Percentiles rank a stretch among this genome's conserved stretches.
Evolutionary conservation across 2,797 vertebrate genomes (phyloP).

Genomic region (Myripristis murdjan): DNA sequence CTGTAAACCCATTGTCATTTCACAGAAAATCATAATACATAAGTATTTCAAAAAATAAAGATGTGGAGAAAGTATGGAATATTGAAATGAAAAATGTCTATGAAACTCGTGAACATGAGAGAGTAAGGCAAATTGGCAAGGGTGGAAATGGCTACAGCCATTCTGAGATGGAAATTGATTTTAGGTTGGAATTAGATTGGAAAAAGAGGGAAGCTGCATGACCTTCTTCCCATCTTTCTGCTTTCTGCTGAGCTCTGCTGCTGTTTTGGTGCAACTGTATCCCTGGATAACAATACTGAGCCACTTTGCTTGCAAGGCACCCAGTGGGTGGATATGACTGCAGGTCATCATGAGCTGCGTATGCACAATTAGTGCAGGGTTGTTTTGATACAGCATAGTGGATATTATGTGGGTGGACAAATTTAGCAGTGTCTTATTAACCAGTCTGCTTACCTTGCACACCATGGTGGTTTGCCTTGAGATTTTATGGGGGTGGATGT

Average conservation of each 20-base stretch:
- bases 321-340: not conserved
- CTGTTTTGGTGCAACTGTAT: not conserved
- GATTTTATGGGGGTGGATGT: not conserved
- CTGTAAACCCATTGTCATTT: not conserved
- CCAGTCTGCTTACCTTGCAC: not conserved
- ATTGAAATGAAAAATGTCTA: too few relatives aligned
- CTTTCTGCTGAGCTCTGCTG: not conserved
- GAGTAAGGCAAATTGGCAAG: too few relatives aligned
- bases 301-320: not conserved
- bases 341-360: not conserved
- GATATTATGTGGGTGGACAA: conserved; percentile 16
- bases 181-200: too few relatives aligned
- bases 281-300: not conserved
- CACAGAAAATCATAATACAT: not conserved
- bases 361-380: not conserved
- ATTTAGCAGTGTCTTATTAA: not conserved
- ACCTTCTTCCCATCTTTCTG: not conserved
- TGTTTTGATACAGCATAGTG: not conserved
- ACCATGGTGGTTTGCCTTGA: not conserved
- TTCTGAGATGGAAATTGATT: too few relatives aligned
- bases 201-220: not conserved
- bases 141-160: too few relatives aligned
- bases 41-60: not conserved
- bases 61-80: too few relatives aligned
- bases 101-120: too few relatives aligned